Base-by-base conservation (phyloP, 2,888 invertebrate species). In the Bellardia bayeri region DNA sequence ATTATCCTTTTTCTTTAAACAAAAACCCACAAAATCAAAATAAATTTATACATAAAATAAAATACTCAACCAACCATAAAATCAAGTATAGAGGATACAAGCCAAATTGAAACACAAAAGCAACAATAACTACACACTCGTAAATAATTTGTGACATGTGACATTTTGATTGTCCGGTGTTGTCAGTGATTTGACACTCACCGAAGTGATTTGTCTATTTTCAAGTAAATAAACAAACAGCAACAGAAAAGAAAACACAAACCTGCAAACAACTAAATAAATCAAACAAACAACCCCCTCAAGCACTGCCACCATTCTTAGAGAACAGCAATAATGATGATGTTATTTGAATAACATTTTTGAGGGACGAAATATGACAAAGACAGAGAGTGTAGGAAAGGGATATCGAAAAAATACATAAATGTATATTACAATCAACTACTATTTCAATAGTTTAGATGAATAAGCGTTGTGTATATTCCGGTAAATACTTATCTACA, bases 151-250 rank as follows among this genome's bases (percentile, higher is more conserved):
- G 63, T 83, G 64, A 76, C 80, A 80, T 80, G 83, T 80, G 86
- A 87, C 86, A 83, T 83, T 83, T 83, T 87, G 83, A 87, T 81
- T 85, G 87, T 79, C 87, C 78, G 82, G 81, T 71, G 72, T 86
- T 86, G 88, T 85, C 89, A 88, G 89, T 89, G 89, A 89, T 89
- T 89, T 89, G 89, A 87, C 89, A 89, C 89, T 85, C 63, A 82
- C 37, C 58, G 56, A 87, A 86, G 86, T 89, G 89, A 88, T 89
- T 89, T 89, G 88, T 89, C 83, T 83, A 87, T 76, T 82, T 80
- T 83, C 40, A 45, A 72, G 51, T 42, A 72, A 64, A 54, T 30
- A 68, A 54, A 23, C 9, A 68, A 54, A 23, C 9, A 63, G n/a
- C 11, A 14, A 51, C 64, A 30, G 9, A 64, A 51, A 76, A 40